A percentile compares a stretch with the other conserved stretches of the same genome.
phyloP scores from a whole-genome alignment of 2,113 vertebrate genomes.

The Silurus meridionalis region DNA sequence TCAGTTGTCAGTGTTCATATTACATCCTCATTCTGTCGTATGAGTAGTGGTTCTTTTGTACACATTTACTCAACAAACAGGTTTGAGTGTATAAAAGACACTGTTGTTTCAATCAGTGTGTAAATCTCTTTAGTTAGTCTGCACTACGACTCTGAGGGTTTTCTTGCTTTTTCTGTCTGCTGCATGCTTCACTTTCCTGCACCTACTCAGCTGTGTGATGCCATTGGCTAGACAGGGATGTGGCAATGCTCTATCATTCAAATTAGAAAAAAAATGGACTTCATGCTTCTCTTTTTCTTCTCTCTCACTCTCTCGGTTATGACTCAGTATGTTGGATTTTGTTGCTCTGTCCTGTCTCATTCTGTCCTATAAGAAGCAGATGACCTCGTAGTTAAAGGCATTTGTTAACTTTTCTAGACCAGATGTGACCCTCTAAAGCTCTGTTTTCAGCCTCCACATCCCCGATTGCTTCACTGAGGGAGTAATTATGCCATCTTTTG shows the following conservation, averaged over 20 bases:
- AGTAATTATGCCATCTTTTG: conserved; percentile 67
- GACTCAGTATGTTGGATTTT: conserved; percentile 48
- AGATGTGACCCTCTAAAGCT: conserved; percentile 64
- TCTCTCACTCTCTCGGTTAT: conserved; percentile 12
- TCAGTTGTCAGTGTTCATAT: neutral
- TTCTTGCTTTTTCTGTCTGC: neutral
- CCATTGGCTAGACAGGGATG: conserved; percentile 15
- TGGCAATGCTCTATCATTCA: neutral
- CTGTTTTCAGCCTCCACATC: conserved; percentile 68
- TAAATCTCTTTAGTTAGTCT: conserved; percentile 26
- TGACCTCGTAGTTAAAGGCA: conserved; percentile 63
- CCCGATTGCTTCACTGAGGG: conserved; percentile 67
- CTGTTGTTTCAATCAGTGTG: neutral
- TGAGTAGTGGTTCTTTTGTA: neutral
- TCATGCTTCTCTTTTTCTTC: conserved; percentile 29
- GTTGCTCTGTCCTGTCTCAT: conserved; percentile 43
- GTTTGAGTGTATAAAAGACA: neutral
- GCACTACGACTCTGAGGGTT: conserved; percentile 28
- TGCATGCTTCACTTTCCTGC: neutral
- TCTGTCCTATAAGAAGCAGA: conserved; percentile 58
- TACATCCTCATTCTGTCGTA: neutral
- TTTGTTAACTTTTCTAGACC: conserved; percentile 72
- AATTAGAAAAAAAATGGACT: neutral
- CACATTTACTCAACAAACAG: neutral
- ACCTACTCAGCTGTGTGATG: neutral